Evolutionary conservation across 2,888 invertebrate genomes (phyloP), one percentile per base, ranked within the genome.

Genomic region (Leptinotarsa rubiginosa): DNA sequence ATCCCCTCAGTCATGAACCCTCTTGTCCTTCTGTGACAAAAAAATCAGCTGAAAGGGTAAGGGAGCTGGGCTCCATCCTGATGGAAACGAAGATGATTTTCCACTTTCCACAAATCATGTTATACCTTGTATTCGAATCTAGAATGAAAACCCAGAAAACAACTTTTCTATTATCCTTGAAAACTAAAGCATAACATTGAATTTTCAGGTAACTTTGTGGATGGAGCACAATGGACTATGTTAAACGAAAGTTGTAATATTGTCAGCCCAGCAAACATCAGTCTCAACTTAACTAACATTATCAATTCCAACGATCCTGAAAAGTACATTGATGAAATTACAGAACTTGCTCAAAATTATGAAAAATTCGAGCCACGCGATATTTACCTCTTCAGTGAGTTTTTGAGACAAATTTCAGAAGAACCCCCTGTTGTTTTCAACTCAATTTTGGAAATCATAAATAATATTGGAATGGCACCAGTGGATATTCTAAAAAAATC

Each of bases 161-260:
- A 31, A 31, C 31, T 31, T 10, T 31, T 31, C 2, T 10, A 31
- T 31, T 31, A 31, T 31, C 10, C 31, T 31, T 10, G 31, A 31
- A 10, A 31, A 31, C 41, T 41, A 0, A 41, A 12, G 41, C 10
- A 41, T 41, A 41, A 41, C 41, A 41, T 41, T 41, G 10, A 41
- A 41, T 64, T 72, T 70, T 47, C 69, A 77, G 77, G 77, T 3
- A 88, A 91, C 68, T 92, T 91, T 81, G 83, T 90, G 7, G 80
- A 87, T 18, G 92, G 92, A 16, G 90, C 90, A 52, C 80, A 81
- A 65, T 92, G 92, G 92, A 87, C 88, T 65, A 75, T 84, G 1
- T 82, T 89, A 13, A 69, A 72, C 4, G 72, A 72, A 41, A 49
- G 52, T 18, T 83, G 83, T 68, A 62, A 50, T 5, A 56, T 72